These are phyloP conservation scores for Porites lutea DNA, from an alignment of 64 coral and sea anemone genomes.

Conservation along the genomic window DNA sequence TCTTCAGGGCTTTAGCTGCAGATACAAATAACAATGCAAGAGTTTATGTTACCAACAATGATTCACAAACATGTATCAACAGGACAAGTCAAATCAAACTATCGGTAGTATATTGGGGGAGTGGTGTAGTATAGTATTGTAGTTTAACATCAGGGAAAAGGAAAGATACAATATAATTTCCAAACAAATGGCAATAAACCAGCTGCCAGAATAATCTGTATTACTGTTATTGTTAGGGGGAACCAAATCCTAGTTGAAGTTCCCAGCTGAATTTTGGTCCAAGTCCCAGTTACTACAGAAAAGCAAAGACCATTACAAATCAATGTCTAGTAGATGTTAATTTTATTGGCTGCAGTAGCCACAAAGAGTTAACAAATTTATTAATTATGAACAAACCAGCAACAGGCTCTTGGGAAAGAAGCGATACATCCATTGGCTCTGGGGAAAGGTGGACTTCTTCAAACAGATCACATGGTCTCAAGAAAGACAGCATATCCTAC, in stretches of 20 bases:
- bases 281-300: no score
- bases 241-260: no score
- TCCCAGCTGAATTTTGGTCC: no score
- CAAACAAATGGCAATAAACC: no score
- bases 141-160: no score
- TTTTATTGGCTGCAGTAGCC: neutral
- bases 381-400: neutral
- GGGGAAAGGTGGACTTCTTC: constrained; percentile 32
- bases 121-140: no score
- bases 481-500: constrained; percentile 65
- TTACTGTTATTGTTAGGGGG: no score
- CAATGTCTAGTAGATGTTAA: no score
- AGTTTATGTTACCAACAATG: neutral
- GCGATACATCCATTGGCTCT: constrained; percentile 19
- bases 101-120: no score
- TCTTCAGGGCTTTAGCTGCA: constrained; percentile 55
- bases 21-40: neutral
- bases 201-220: no score
- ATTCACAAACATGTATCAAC: neutral
- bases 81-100: neutral
- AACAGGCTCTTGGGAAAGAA: constrained; percentile 14
- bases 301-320: no score
- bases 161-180: no score
- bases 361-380: neutral
- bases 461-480: constrained; percentile 49